Base-by-base conservation (phyloP, 2,113 vertebrate genomes). In the Haplotaxodon microlepis region DNA sequence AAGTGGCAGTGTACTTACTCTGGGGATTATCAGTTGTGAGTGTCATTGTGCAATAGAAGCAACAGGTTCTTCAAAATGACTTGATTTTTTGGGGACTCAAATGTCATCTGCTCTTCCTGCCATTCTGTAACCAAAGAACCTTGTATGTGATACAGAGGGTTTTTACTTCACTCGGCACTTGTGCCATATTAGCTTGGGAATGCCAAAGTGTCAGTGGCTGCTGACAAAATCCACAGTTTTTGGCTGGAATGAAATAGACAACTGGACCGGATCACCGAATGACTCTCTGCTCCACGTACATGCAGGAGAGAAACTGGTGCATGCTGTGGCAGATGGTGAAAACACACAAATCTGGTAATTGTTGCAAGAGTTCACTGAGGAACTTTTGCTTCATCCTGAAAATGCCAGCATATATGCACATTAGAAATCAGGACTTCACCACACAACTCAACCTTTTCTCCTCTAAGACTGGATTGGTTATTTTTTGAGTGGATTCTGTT, bases 31-130 rank as follows among this genome's bases (percentile, higher is more conserved):
- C 93, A 90, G 93, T 90, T 90, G 6, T 17, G 86, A 94, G 92
- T 86, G 85, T 92, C 83, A 85, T 84, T 93, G 96, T 96, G 95
- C 96, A 97, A 96, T 96, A 96, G 81, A 85, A 92, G 84, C 51
- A 89, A 85, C 57, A 86, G 71, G 73, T 84, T 88, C 80, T 84
- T 88, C 51, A 61, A 85, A 66, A 14, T 50, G 89, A 89, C 90
- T 90, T 83, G 56, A 47, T 54, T 85, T 82, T 79, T 36, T 83
- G 45, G 54, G 66, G 88, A 93, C 88, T 93, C 61, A 81, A 80
- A 86, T 16, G 38, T 83, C 73, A 51, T 73, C 59, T 71, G 57
- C 84, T 85, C 73, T 42, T 73, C 14, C 54, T 51, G 88, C 78
- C 56, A 47, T 73, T 45, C 79, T 82, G 84, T 56, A 89, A 59